A percentile compares a stretch with the other conserved stretches of the same genome.
These are phyloP conservation scores for Phoronis australis DNA, from an alignment of 2,888 invertebrate genomes.

Conservation along the genomic window DNA sequence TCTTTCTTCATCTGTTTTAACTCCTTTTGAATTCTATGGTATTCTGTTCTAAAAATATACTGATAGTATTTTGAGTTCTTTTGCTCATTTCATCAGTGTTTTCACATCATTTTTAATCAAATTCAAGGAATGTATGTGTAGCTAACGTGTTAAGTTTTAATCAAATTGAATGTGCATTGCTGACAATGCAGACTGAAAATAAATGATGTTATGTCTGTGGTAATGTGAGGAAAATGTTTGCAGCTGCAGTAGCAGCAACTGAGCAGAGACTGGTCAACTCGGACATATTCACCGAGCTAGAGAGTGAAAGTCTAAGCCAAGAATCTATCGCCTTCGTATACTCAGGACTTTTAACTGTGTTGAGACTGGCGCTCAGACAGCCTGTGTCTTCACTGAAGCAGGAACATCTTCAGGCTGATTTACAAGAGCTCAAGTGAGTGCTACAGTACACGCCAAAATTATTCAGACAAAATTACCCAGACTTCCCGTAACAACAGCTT, in stretches of 20 bases:
- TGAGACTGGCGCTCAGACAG: constrained; percentile 28
- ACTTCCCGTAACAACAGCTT: too few species aligned
- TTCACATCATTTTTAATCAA: neutral
- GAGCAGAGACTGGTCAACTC: constrained; percentile 27
- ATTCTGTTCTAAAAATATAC: too few species aligned
- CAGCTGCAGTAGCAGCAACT: constrained; percentile 31
- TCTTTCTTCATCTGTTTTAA: too few species aligned
- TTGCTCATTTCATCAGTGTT: neutral
- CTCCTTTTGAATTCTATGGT: too few species aligned
- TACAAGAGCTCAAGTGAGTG: constrained; percentile 42
- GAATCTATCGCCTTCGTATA: constrained; percentile 33
- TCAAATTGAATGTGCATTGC: too few species aligned
- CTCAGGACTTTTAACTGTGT: constrained; percentile 30
- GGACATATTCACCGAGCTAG: constrained; percentile 25
- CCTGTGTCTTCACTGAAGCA: constrained; percentile 33
- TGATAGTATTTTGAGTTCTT: neutral
- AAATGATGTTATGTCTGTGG: too few species aligned
- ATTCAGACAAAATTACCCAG: too few species aligned
- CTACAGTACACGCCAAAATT: too few species aligned
- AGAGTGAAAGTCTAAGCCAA: constrained; percentile 23
- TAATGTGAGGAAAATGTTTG: too few species aligned
- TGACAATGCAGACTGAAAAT: too few species aligned
- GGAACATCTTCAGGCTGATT: constrained; percentile 39
- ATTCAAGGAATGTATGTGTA: neutral
- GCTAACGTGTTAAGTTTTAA: too few species aligned